A percentile compares a stretch with the other conserved stretches of the same genome.
These are phyloP conservation scores for Melanostoma scalare DNA, from an alignment of 2,888 invertebrate species.

Conservation along the genomic window DNA sequence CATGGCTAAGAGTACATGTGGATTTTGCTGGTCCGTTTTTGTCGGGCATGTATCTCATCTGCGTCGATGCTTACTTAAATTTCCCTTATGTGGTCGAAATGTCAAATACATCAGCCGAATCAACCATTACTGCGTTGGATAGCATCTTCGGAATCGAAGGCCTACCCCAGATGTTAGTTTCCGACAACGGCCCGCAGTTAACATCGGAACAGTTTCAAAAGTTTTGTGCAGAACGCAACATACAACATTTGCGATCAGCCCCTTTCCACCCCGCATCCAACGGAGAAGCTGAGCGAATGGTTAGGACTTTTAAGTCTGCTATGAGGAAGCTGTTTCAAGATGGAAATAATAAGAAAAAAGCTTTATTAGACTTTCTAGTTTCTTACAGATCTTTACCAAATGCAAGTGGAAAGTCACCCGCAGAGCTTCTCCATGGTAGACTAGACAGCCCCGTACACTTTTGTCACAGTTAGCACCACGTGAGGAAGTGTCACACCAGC, in stretches of 20 bases:
- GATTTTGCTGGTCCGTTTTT: slow-evolving; percentile 36
- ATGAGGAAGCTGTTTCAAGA: slow-evolving; percentile 42
- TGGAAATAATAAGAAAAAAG: slow-evolving; percentile 19
- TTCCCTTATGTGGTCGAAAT: slow-evolving; percentile 44
- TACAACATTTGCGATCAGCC: slow-evolving; percentile 44
- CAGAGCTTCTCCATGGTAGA: slow-evolving; percentile 14
- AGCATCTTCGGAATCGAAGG: slow-evolving; percentile 17
- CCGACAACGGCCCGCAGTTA: slow-evolving; percentile 61
- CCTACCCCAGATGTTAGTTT: slow-evolving; percentile 39
- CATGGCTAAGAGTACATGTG: slow-evolving; percentile 20
- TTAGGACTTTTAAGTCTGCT: slow-evolving; percentile 53
- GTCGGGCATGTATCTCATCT: slow-evolving; percentile 37
- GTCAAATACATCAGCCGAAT: slow-evolving; percentile 17
- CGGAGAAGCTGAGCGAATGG: slow-evolving; percentile 51
- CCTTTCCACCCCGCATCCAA: slow-evolving; percentile 60
- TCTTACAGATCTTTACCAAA: slow-evolving; percentile 23
- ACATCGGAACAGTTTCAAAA: slow-evolving; percentile 29
- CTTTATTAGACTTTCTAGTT: slow-evolving; percentile 9
- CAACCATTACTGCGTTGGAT: slow-evolving; percentile 2
- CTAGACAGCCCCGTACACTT: slow-evolving; percentile 4
- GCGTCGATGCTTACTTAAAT: slow-evolving; percentile 45
- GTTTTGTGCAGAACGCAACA: slow-evolving; percentile 15
- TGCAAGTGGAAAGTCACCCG: slow-evolving; percentile 16
- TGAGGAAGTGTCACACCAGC: background rate
- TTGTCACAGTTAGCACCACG: slow-evolving; percentile 19